A percentile compares a stretch with the other conserved stretches of the same genome.
Evolutionary conservation across 2,888 invertebrate species (phyloP).

Genomic region (Luperina testacea): DNA sequence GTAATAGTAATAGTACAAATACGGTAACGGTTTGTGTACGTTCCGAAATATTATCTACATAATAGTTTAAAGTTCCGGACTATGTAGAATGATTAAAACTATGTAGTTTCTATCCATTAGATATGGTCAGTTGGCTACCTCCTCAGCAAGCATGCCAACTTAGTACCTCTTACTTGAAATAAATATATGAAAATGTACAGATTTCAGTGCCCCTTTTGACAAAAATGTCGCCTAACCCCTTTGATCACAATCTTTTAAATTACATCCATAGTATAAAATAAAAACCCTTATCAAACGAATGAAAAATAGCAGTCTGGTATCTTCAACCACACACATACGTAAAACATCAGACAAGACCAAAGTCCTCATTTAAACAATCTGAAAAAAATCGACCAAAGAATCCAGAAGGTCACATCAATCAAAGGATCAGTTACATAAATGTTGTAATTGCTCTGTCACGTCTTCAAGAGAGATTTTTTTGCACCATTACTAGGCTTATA

Average conservation of each 20-base stretch:
- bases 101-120: constrained; percentile 35
- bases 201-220: not conserved
- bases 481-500: constrained; percentile 1
- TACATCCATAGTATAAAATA: not conserved
- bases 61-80: not conserved
- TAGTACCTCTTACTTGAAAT: constrained; percentile 6
- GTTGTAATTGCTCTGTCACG: constrained; percentile 37
- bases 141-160: not conserved
- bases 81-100: constrained; percentile 9
- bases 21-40: too few relatives aligned
- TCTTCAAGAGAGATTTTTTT: constrained; percentile 32
- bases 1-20: too few relatives aligned
- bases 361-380: not conserved
- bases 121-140: constrained; percentile 20
- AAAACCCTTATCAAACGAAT: not conserved
- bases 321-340: not conserved
- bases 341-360: not conserved
- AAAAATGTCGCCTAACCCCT: too few relatives aligned
- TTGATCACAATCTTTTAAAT: not conserved
- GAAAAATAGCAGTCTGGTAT: too few relatives aligned
- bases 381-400: constrained; percentile 19
- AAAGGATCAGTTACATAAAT: constrained; percentile 14
- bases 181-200: not conserved
- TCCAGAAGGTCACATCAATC: constrained; percentile 16
- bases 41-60: not conserved